Base-by-base conservation (phyloP, 2,113 vertebrate species). In the Podilymbus podiceps region DNA sequence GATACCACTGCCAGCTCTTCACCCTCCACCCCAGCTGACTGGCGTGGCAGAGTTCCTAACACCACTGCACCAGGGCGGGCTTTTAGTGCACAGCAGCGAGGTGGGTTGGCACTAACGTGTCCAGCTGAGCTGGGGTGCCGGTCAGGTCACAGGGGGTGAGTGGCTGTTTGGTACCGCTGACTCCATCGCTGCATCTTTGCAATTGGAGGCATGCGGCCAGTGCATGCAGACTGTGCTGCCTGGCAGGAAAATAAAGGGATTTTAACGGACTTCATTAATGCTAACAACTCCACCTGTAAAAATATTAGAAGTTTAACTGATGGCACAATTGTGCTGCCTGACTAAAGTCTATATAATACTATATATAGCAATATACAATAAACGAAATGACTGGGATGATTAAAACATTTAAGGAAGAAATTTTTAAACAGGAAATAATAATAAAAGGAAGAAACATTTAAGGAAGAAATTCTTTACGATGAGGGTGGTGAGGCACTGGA, bases 241-340 rank as follows among this genome's bases (percentile, higher is more conserved):
- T 44, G 58, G 40, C 33, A 75, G 80, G 52, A 44, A 44, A 53
- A 56, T 14, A 52, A 71, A 44, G 4, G 12, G 5, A 15, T 53
- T 64, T 92, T 85, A 64, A 81, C 68, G 50, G 64, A 33, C 69
- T 92, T 89, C 73, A 71, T 78, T 89, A 91, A 63, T 33, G 68
- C 33, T 92, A 94, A 85, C 44, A 60, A 49, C 58, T 78, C 30
- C 49, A 53, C 44, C 44, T 80, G 40, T 28, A 88, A 89, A 71
- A 74, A 46, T 11, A 46, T 44, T 46, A 3, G 44, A 87, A 67
- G 46, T 84, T 81, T 85, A 78, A 81, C 38, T 24, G 35, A 50
- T 22, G 59, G 49, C 66, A 33, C 49, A 30, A 35, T 7, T 47
- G 27, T 38, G 55, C 49, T 31, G 4, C 50, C 28, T 3, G 31